Evolutionary conservation across 2,797 vertebrate genomes (phyloP), one percentile per base, ranked within the genome.

Genomic region (Arctocebus calabarensis): DNA sequence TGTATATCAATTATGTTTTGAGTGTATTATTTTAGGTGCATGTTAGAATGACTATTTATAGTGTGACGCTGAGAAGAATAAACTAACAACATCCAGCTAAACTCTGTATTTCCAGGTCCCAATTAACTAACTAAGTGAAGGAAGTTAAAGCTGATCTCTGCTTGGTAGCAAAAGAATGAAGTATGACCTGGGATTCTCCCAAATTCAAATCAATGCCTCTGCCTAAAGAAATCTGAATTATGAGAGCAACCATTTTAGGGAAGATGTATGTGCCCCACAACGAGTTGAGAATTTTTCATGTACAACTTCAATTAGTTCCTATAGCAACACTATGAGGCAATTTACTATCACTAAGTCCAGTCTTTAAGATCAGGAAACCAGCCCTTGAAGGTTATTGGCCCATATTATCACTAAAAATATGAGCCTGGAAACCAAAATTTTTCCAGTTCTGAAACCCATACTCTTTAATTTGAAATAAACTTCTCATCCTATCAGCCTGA

Each of bases 401-500:
- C 17, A 4, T 23, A 2, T 10, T 8, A 12, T 29, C 68, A 61
- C 29, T 55, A 70, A 92, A 75, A 75, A 34, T 2, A 52, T 40
- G 14, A 61, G 13, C 40, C 34, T 90, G 13, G 52, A 75, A 75
- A 23, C 19, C 59, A 43, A 83, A n/a, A 19, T 14, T 64, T 78
- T 59, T 57, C 70, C 55, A 32, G 70, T 71, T 93, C 37, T 81
- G 32, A 88, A 88, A 92, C 40, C 23, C 23, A 17, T 13, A 14
- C 61, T 77, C 37, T 75, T 83, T 68, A 77, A 87, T 82, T 83
- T 88, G 40, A 77, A 52, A 64, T 52, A 45, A 45, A n/a, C 8
- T n/a, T 13, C 13, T 25, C 20, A 78, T 27, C 20, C 57, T 74
- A 34, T 89, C 40, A 74, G 5, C 40, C 59, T 52, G 17, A 27